These are phyloP conservation scores for Temnothorax unifasciatus DNA, from an alignment of 2,888 invertebrate species.

Conservation along the genomic window DNA sequence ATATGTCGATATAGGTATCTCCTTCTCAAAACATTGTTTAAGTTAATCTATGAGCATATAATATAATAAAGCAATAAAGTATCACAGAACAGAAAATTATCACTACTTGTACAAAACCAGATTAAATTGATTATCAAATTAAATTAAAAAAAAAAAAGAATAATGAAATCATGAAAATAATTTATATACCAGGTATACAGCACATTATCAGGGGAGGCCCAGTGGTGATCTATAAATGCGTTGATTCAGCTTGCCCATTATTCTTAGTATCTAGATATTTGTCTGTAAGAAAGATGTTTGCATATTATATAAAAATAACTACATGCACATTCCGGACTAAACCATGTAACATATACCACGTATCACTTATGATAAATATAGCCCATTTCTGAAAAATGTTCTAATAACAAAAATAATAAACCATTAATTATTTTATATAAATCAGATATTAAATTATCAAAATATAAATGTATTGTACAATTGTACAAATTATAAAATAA, in stretches of 20 bases:
- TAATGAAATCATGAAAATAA: conserved; percentile 82
- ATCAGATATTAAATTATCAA: background rate
- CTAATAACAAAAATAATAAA: background rate
- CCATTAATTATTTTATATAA: background rate
- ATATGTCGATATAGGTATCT: background rate
- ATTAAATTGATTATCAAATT: conserved; percentile 81
- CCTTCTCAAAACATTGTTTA: background rate
- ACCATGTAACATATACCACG: conserved; percentile 46
- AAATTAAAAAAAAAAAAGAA: conserved; percentile 65
- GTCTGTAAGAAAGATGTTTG: conserved; percentile 85
- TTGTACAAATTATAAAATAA: background rate
- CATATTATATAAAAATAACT: conserved; percentile 72
- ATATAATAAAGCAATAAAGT: background rate
- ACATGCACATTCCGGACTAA: conserved; percentile 63
- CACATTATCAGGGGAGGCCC: conserved; percentile 84
- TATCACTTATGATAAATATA: conserved; percentile 31
- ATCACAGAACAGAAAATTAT: background rate
- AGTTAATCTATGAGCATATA: background rate
- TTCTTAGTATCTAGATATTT: conserved; percentile 85
- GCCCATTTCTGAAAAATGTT: conserved; percentile 39
- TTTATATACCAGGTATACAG: conserved; percentile 85
- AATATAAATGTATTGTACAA: conserved; percentile 18
- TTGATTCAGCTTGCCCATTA: conserved; percentile 86
- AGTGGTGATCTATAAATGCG: conserved; percentile 85
- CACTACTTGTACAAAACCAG: conserved; percentile 22